Evolutionary conservation across 2,797 vertebrate species (phyloP).

Genomic region (Gobionotothen gibberifrons): DNA sequence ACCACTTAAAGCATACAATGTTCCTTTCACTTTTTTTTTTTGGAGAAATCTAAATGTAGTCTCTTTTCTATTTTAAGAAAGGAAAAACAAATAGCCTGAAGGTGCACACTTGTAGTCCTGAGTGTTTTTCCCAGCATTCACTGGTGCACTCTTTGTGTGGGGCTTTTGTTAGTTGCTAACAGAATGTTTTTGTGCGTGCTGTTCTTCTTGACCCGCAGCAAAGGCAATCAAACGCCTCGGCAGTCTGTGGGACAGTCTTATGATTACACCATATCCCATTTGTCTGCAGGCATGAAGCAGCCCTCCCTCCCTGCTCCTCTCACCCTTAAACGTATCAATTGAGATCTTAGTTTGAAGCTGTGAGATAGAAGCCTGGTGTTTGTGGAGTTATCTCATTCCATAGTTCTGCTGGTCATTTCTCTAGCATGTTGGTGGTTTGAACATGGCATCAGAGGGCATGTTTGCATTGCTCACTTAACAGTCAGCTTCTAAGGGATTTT

Average conservation of each 20-base stretch:
- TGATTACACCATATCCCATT: conserved; percentile 61
- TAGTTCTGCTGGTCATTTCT: not conserved
- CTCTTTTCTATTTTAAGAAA: no score
- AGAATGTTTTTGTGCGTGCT: not conserved
- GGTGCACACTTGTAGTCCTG: not conserved
- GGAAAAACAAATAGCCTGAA: no score
- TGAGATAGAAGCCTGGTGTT: not conserved
- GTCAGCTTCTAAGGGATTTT: conserved; percentile 8
- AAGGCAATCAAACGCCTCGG: conserved; percentile 4
- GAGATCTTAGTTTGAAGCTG: not conserved
- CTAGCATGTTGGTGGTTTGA: conserved; percentile 4
- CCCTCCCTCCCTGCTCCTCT: not conserved
- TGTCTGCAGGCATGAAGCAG: conserved; percentile 40
- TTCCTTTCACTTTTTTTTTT: no score
- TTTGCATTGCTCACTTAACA: not conserved
- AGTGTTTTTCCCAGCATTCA: not conserved
- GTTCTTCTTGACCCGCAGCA: conserved; percentile 21
- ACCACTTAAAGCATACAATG: no score
- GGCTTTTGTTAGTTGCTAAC: conserved; percentile 4
- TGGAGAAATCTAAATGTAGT: no score
- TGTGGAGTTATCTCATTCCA: not conserved
- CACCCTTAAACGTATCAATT: conserved; percentile 33
- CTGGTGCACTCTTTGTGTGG: not conserved
- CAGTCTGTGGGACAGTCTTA: conserved; percentile 53
- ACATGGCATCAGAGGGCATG: not conserved